phyloP scores from a whole-genome alignment of 2,113 vertebrate genomes.

The Laticauda laticaudata region DNA sequence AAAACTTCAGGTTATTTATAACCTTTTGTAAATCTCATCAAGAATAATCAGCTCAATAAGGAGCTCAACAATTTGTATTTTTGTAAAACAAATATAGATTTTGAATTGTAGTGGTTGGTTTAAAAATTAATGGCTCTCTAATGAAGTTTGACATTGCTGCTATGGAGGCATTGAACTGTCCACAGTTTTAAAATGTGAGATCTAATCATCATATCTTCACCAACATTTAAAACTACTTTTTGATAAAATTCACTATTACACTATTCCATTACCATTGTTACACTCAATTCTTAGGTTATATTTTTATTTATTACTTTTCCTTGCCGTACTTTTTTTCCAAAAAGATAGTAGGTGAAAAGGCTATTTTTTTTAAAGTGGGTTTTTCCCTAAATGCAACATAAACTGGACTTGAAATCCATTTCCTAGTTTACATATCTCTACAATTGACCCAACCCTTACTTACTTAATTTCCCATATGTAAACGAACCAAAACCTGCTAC shows the following conservation, averaged over 20 bases:
- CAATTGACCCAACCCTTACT: not conserved
- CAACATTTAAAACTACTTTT: not conserved
- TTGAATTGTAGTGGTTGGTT: not conserved
- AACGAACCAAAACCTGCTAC: not conserved
- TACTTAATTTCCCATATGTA: not conserved
- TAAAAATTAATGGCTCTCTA: not conserved
- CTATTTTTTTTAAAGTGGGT: not conserved
- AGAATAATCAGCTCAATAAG: not conserved
- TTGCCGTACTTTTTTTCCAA: not conserved
- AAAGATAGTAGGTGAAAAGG: not conserved
- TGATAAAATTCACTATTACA: not conserved
- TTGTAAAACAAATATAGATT: not conserved
- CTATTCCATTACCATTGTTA: not conserved
- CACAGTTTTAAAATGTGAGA: not conserved
- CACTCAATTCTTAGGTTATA: not conserved
- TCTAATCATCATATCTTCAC: not conserved
- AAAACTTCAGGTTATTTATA: not conserved
- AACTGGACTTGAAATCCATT: not conserved
- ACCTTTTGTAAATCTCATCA: not conserved
- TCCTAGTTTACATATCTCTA: not conserved
- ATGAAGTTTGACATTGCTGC: not conserved
- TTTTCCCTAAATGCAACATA: not conserved
- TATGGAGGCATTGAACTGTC: not conserved
- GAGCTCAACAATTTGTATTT: not conserved
- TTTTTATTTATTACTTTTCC: not conserved